These are phyloP conservation scores for Florisuga fusca DNA, from an alignment of 2,797 vertebrate species.

Conservation along the genomic window DNA sequence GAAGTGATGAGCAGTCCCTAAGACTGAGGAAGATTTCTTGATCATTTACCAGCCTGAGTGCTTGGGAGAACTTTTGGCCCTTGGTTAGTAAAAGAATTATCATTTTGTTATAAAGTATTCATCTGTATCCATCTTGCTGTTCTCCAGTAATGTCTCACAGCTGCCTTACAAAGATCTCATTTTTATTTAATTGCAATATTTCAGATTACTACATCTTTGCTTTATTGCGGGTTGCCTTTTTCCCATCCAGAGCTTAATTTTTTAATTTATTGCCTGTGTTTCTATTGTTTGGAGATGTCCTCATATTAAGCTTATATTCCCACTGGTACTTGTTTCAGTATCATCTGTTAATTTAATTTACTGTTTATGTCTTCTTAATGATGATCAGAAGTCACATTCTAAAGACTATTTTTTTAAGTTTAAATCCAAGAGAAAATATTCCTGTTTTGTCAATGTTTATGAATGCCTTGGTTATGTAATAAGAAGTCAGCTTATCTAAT, in stretches of 20 bases:
- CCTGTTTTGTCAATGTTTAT: neutral
- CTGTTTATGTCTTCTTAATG: constrained; percentile 17
- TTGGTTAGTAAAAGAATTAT: neutral
- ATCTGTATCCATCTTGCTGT: neutral
- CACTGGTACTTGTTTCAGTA: neutral
- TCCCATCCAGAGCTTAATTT: neutral
- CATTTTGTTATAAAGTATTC: too few species aligned
- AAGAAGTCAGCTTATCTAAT: neutral
- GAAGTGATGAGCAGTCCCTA: neutral
- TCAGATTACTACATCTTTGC: neutral
- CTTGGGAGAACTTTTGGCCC: neutral
- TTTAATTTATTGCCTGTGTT: neutral
- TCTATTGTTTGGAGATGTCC: neutral
- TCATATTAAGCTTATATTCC: neutral
- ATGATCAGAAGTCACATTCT: constrained; percentile 12
- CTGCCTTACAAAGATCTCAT: neutral
- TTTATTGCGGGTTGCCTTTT: neutral
- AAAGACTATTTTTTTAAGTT: neutral
- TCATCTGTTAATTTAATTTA: constrained; percentile 15
- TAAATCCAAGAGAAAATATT: neutral
- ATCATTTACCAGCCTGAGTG: neutral
- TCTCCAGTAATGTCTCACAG: neutral
- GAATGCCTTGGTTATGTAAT: neutral
- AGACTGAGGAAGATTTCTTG: neutral
- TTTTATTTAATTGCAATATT: neutral